A percentile compares a stretch with the other conserved stretches of the same genome.
phyloP scores from a whole-genome alignment of 2,888 invertebrate genomes.

The Trichopria drosophilae region DNA sequence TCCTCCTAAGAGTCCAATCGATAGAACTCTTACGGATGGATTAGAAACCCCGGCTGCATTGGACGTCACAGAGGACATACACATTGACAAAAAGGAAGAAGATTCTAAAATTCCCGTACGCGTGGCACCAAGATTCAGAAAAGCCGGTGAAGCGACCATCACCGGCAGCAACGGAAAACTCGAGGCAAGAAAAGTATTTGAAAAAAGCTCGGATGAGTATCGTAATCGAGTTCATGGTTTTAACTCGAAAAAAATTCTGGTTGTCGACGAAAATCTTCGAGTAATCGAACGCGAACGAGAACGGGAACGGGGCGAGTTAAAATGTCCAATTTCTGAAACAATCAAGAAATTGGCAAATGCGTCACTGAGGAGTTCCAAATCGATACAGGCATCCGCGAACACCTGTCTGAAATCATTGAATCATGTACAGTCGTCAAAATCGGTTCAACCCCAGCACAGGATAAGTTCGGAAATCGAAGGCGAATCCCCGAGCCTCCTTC shows the following conservation, averaged over 20 bases:
- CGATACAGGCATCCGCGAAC: slow-evolving; percentile 47
- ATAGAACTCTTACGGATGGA: too few species aligned
- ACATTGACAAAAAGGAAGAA: slow-evolving; percentile 36
- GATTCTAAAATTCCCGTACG: slow-evolving; percentile 8
- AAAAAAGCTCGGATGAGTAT: slow-evolving; percentile 1
- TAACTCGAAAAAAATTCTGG: slow-evolving; percentile 28
- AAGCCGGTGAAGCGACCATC: slow-evolving; percentile 11
- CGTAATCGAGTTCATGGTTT: slow-evolving; percentile 13
- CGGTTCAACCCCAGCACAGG: slow-evolving; percentile 39
- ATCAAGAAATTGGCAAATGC: slow-evolving; percentile 55
- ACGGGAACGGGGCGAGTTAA: slow-evolving; percentile 49
- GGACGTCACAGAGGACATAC: slow-evolving; percentile 14
- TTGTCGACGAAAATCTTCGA: neutral
- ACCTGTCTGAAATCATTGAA: slow-evolving; percentile 47
- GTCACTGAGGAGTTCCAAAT: slow-evolving; percentile 51
- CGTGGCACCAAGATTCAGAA: slow-evolving; percentile 21
- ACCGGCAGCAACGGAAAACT: neutral
- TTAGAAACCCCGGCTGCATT: too few species aligned
- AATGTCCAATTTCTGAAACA: slow-evolving; percentile 55
- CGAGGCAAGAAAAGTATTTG: neutral
- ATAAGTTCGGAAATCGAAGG: slow-evolving; percentile 42
- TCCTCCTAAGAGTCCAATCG: slow-evolving; percentile 47
- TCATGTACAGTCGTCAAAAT: slow-evolving; percentile 45
- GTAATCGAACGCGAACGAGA: slow-evolving; percentile 23
- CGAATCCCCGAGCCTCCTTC: slow-evolving; percentile 54